These are phyloP conservation scores for human DNA, from an alignment of 2,113 vertebrate species.

Conservation along the genomic window DNA sequence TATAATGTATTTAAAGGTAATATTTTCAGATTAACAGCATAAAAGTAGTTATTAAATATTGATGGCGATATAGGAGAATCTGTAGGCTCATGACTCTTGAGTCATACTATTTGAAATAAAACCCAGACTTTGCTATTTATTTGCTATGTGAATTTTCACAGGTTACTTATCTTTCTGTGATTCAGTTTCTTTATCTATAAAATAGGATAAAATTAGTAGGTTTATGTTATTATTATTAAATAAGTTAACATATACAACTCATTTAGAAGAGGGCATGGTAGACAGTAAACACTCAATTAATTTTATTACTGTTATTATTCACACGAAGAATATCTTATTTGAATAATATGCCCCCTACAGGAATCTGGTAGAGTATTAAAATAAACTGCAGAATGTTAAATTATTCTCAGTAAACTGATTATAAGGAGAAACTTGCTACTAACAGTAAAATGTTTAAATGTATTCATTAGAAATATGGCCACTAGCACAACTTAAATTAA, in stretches of 20 bases:
- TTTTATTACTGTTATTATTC: not conserved
- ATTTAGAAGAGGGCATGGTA: not conserved
- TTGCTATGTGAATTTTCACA: not conserved
- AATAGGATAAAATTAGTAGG: not conserved
- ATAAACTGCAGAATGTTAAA: not conserved
- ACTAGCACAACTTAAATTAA: not conserved
- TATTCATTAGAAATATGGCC: not conserved
- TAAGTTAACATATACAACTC: not conserved
- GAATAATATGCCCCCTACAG: not conserved
- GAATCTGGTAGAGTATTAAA: not conserved
- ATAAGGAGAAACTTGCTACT: not conserved
- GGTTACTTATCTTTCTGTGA: not conserved
- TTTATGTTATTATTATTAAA: not conserved
- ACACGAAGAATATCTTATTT: constrained; percentile 9
- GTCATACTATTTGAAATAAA: not conserved
- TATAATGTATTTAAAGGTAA: not conserved
- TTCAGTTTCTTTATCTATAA: not conserved
- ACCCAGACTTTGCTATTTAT: not conserved
- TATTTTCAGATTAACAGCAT: constrained; percentile 16
- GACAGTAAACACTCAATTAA: not conserved
- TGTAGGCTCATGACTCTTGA: not conserved
- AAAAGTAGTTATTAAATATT: not conserved
- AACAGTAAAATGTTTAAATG: constrained; percentile 20
- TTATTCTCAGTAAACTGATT: constrained; percentile 23
- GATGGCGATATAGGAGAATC: not conserved